Conservation (phyloP, 2,797 vertebrate species). For the Hippoglossus hippoglossus region DNA sequence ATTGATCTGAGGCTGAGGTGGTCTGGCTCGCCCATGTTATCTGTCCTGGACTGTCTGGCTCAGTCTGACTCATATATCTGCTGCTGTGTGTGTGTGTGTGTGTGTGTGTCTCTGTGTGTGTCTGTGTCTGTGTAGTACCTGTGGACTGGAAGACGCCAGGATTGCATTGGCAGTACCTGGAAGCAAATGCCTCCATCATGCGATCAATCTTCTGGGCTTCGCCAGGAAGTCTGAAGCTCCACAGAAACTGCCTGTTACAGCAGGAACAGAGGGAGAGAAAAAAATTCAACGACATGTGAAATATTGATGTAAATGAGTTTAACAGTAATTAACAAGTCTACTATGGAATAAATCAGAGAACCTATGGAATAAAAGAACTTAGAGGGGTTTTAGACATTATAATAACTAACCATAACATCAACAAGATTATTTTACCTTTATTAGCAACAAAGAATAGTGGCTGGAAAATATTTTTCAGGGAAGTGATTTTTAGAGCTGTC, state of each 20-base stretch:
- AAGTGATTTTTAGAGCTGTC: too few relatives aligned
- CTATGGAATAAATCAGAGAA: neutral
- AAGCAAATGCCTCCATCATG: slow-evolving; percentile 97
- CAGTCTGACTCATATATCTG: slow-evolving; percentile 52
- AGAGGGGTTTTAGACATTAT: too few relatives aligned
- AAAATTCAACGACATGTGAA: slow-evolving; percentile 17
- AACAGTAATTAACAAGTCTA: slow-evolving; percentile 3
- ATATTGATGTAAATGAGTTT: slow-evolving; percentile 25
- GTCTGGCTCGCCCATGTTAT: slow-evolving; percentile 46
- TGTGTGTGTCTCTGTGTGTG: slow-evolving; percentile 24
- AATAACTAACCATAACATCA: too few relatives aligned
- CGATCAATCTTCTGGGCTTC: slow-evolving; percentile 97
- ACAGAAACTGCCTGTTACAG: slow-evolving; percentile 92
- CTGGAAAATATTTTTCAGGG: too few relatives aligned
- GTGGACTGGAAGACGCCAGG: slow-evolving; percentile 98
- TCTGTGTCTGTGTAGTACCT: slow-evolving; percentile 76
- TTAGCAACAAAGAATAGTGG: too few relatives aligned
- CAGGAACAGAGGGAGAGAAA: slow-evolving; percentile 25
- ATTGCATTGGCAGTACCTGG: slow-evolving; percentile 97
- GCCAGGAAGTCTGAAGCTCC: slow-evolving; percentile 95
- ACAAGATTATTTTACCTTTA: too few relatives aligned
- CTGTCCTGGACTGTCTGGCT: slow-evolving; percentile 43
- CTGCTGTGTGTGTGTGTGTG: slow-evolving; percentile 21
- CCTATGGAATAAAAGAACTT: neutral
- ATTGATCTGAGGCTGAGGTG: slow-evolving; percentile 57